A percentile compares a stretch with the other conserved stretches of the same genome.
Evolutionary conservation across 2,888 invertebrate species (phyloP).

Genomic region (Tanaodytes sp.): DNA sequence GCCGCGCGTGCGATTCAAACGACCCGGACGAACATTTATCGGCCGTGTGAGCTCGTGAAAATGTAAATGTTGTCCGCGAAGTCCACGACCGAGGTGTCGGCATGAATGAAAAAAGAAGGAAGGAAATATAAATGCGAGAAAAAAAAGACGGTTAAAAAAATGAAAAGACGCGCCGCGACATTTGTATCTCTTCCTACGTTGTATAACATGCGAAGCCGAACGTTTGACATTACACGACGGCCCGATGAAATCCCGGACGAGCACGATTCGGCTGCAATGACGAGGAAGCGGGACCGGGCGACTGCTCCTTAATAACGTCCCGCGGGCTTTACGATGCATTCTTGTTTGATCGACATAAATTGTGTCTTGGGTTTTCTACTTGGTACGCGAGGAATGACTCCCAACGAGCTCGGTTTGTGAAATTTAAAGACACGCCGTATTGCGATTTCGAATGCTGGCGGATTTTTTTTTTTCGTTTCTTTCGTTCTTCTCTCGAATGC

Average conservation of each 20-base stretch:
- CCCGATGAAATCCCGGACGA: not conserved
- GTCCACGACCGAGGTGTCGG: too few species aligned
- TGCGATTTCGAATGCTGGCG: not conserved
- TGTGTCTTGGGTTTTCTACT: not conserved
- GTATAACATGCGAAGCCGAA: constrained; percentile 14
- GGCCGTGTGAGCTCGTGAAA: too few species aligned
- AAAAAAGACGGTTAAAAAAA: too few species aligned
- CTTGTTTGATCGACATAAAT: constrained; percentile 18
- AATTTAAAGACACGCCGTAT: not conserved
- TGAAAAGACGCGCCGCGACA: constrained; percentile 8
- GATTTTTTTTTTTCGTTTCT: not conserved
- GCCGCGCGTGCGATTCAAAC: too few species aligned
- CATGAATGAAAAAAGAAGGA: too few species aligned
- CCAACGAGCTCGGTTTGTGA: constrained; percentile 1
- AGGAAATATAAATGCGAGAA: too few species aligned
- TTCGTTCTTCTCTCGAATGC: too few species aligned
- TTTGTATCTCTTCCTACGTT: constrained; percentile 1
- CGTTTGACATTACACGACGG: constrained; percentile 28
- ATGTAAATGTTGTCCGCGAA: too few species aligned
- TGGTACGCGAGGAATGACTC: not conserved
- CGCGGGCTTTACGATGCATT: constrained; percentile 19
- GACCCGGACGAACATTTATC: too few species aligned
- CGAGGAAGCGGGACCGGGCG: constrained; percentile 1
- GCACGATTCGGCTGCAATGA: constrained; percentile 14
- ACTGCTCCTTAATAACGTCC: not conserved